Evolutionary conservation across 2,113 vertebrate species (phyloP), one percentile per base, ranked within the genome.

Genomic region (Hippoglossus stenolepis): DNA sequence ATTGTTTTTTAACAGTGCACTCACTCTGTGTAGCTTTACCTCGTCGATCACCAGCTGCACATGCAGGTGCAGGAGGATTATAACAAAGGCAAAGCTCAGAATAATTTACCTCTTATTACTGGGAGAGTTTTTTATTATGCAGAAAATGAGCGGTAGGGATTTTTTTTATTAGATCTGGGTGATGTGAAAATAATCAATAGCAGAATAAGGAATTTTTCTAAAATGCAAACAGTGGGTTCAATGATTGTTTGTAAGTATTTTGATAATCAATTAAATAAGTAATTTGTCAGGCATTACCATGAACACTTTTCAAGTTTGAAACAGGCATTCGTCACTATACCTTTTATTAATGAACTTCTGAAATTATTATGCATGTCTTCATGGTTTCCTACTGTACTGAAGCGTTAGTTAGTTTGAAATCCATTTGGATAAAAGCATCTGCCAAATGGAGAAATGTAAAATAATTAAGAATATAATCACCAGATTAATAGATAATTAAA

Each of bases 1-100:
- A 83, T 86, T 73, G 35, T 38, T 73, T 70, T 31, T 66, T 40
- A 75, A 73, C 73, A n/a, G 63, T 21, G 66, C 28, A 21, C 43
- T 67, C 54, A 57, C 14, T 51, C 69, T 0, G 6, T 31, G 31
- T 31, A 31, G 67, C 62, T 18, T 31, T 26, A 54, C 54, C 65
- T 59, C 28, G 73, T n/a, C 73, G 51, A 85, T 78, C 64, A 69
- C 57, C 18, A 8, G 28, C 43, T 60, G 14, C 62, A 43, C 8
- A 17, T 69, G 71, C 17, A 13, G 24, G 20, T 26, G 64, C 2
- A 38, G 58, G 43, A 60, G 51, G 38, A 59, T 70, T 13, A 13
- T 13, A 68, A 58, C 64, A 65, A 38, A 68, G n/a, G 31, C 56
- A 49, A 20, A 49, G 62, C 35, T 0, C 6, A 35, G 45, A 62